phyloP scores from a whole-genome alignment of 2,113 vertebrate genomes.

The Pelmatolapia mariae region DNA sequence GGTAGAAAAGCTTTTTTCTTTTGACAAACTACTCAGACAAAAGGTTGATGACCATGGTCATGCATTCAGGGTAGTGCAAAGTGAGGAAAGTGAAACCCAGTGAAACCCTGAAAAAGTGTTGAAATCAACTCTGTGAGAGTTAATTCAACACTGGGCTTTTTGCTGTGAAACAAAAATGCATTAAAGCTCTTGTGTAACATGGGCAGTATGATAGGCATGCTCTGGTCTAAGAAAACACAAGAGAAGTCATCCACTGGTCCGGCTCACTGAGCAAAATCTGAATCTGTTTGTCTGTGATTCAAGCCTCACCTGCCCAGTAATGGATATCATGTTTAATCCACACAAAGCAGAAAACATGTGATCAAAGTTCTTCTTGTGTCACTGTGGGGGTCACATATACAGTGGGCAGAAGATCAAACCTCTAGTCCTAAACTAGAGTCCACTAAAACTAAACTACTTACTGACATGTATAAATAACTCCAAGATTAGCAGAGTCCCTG shows the following conservation, averaged over 20 bases:
- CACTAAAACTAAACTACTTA: neutral
- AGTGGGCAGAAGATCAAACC: neutral
- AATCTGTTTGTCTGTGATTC: neutral
- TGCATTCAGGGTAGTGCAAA: neutral
- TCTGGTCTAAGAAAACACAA: neutral
- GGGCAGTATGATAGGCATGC: neutral
- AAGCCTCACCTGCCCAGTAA: rapidly evolving
- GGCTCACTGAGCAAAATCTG: neutral
- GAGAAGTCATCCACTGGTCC: neutral
- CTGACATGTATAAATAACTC: neutral
- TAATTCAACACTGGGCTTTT: neutral
- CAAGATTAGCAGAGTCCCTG: neutral
- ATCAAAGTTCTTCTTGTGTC: neutral
- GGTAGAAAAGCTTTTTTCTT: neutral
- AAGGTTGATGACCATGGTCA: neutral
- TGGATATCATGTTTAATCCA: neutral
- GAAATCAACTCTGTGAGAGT: neutral
- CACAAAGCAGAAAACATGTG: neutral
- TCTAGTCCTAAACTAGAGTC: neutral
- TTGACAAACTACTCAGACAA: neutral
- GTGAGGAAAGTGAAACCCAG: too few relatives aligned
- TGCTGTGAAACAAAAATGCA: neutral
- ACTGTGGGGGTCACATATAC: neutral
- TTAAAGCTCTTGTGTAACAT: neutral
- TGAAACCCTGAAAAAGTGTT: neutral